Evolutionary conservation across 2,888 invertebrate genomes (phyloP).

Genomic region (Acleris sparsana): DNA sequence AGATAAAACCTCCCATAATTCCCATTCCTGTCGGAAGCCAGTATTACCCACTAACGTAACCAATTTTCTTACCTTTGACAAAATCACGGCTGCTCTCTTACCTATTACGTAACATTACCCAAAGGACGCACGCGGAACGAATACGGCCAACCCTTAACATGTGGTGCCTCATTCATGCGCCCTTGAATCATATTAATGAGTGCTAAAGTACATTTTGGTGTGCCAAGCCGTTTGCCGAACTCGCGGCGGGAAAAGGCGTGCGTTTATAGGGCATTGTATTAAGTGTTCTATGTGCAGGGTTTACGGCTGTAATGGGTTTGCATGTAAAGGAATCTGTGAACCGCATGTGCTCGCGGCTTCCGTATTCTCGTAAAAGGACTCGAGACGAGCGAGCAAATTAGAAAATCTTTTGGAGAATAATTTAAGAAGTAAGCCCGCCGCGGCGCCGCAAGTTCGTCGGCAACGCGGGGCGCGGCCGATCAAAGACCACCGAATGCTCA

Average conservation of each 20-base stretch:
- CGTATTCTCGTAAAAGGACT: constrained; percentile 60
- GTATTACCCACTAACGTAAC: constrained; percentile 79
- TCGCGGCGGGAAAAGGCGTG: constrained; percentile 54
- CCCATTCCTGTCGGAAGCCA: constrained; percentile 62
- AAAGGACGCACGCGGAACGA: constrained; percentile 76
- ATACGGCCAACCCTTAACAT: constrained; percentile 61
- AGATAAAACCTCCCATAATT: constrained; percentile 51
- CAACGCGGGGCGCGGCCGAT: constrained; percentile 51
- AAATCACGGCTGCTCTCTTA: constrained; percentile 73
- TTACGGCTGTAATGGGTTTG: constrained; percentile 68
- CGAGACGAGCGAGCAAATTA: constrained; percentile 77
- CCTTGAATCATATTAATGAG: constrained; percentile 69
- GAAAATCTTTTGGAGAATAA: constrained; percentile 82
- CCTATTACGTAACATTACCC: constrained; percentile 82
- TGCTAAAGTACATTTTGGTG: constrained; percentile 66
- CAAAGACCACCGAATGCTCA: constrained; percentile 56
- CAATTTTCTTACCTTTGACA: constrained; percentile 84
- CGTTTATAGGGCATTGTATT: constrained; percentile 56
- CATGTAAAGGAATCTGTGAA: constrained; percentile 50
- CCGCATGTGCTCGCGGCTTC: constrained; percentile 60
- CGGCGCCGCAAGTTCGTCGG: constrained; percentile 65
- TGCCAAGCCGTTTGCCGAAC: constrained; percentile 39
- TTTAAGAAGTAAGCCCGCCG: constrained; percentile 69
- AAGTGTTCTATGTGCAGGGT: constrained; percentile 61
- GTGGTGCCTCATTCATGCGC: constrained; percentile 50